Evolutionary conservation across 2,888 invertebrate species (phyloP), one percentile per base, ranked within the genome.

Genomic region (Phortica okadai): DNA sequence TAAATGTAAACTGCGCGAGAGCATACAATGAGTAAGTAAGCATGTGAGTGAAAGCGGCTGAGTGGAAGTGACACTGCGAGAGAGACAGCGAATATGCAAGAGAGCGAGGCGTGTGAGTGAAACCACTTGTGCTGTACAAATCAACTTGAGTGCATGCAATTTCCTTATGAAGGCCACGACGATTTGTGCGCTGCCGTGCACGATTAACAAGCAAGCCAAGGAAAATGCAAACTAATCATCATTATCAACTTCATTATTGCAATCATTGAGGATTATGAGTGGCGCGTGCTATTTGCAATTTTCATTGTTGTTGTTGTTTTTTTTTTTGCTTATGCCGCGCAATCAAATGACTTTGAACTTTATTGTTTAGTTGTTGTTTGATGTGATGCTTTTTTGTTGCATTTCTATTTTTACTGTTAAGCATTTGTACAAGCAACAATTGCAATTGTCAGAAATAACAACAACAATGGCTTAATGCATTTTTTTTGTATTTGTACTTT

Each of bases 331-430:
- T 5, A 33, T 33, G 33, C 33, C 33, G 33, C 33, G 16, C 33
- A 25, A 64, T 41, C 25, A 85, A 88, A 86, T 88, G 85, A 85
- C 89, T 85, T 88, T 85, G 85, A 85, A 85, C 85, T 88, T 86
- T 88, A 87, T 84, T 88, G 88, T 84, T 72, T 45, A 33, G 66
- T 66, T 66, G 25, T 42, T 42, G 44, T 78, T 80, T 79, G 58
- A 42, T 81, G 67, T 74, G 74, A 42, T 81, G 67, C 74, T 75
- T 70, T 74, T 33, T 69, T 76, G 76, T 66, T 59, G 59, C 44
- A 66, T 42, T 62, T 11, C 4, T 50, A 66, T 21, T 62, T 45
- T 45, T 6, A n/a, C 69, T 69, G 7, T 42, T 21, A 21, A 21
- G 21, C 21, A 21, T 21, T 14, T 44, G 25, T 21, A 44, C n/a